Conservation (phyloP, 2,113 vertebrate species). For the Diphyllodes magnificus region DNA sequence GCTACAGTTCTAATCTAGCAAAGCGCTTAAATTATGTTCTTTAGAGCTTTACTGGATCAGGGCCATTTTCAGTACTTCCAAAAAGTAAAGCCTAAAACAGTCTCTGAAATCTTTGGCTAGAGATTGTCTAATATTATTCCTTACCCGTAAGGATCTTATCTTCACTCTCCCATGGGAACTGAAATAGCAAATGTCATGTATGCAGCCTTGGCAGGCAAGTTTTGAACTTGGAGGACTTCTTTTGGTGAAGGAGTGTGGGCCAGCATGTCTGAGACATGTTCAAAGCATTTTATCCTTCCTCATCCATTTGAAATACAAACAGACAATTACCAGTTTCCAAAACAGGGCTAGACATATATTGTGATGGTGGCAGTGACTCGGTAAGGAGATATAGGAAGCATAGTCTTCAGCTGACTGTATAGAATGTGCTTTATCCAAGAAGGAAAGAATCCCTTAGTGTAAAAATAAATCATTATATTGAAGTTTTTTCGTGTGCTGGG, state of each 20-base stretch:
- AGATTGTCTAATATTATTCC: slow-evolving; percentile 5
- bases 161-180: slow-evolving; percentile 34
- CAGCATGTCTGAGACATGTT: slow-evolving; percentile 26
- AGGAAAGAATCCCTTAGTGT: not conserved
- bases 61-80: slow-evolving; percentile 48
- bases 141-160: slow-evolving; percentile 46
- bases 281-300: slow-evolving; percentile 14
- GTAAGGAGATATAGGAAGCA: not conserved
- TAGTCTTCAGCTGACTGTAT: not conserved
- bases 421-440: not conserved
- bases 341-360: not conserved
- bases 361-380: not conserved
- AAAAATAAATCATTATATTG: not conserved
- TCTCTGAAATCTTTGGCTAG: slow-evolving; percentile 46
- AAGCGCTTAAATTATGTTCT: not conserved
- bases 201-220: slow-evolving; percentile 45
- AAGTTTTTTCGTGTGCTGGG: not conserved
- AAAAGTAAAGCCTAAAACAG: slow-evolving; percentile 23
- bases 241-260: not conserved
- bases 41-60: slow-evolving; percentile 30
- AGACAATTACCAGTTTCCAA: slow-evolving; percentile 10
- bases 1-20: slow-evolving; percentile 14
- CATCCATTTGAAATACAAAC: slow-evolving; percentile 18
- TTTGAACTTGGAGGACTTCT: slow-evolving; percentile 47
- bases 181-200: slow-evolving; percentile 50